phyloP scores from a whole-genome alignment of 2,797 vertebrate species.

The Ctenosaura bakeri region DNA sequence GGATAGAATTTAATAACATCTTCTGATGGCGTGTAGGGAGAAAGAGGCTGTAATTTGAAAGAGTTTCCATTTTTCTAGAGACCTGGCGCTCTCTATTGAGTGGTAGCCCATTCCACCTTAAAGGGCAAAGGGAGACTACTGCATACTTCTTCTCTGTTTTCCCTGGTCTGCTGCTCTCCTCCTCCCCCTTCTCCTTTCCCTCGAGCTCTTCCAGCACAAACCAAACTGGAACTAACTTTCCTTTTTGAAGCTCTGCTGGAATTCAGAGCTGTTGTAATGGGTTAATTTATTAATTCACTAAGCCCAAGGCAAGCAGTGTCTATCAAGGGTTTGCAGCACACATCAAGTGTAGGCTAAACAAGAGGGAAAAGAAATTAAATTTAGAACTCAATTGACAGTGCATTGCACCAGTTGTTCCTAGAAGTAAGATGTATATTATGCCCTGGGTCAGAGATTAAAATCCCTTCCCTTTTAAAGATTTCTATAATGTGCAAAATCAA shows the following conservation, averaged over 20 bases:
- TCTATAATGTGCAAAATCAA: background rate
- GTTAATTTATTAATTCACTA: background rate
- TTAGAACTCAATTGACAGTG: slow-evolving; percentile 36
- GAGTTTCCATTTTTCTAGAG: slow-evolving; percentile 1
- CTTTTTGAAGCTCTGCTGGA: slow-evolving; percentile 26
- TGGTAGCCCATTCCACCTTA: slow-evolving; percentile 24
- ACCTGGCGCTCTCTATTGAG: background rate
- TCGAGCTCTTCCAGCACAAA: slow-evolving; percentile 6
- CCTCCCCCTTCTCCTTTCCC: background rate
- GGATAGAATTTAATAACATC: background rate
- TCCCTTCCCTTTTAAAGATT: background rate
- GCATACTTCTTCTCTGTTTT: background rate
- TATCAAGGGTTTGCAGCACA: background rate
- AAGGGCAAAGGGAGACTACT: background rate
- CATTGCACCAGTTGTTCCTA: slow-evolving; percentile 18
- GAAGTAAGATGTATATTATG: slow-evolving; percentile 43
- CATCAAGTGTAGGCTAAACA: background rate
- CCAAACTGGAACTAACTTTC: slow-evolving; percentile 10
- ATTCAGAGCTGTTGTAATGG: slow-evolving; percentile 32
- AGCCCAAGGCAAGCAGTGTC: background rate
- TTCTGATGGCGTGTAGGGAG: background rate
- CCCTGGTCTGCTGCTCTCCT: background rate
- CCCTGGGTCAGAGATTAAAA: slow-evolving; percentile 30
- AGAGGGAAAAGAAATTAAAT: slow-evolving; percentile 1
- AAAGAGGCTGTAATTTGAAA: slow-evolving; percentile 34